A percentile compares a stretch with the other conserved stretches of the same genome.
Conservation (phyloP, 2,888 invertebrate genomes). For the Drosophila mulleri region DNA sequence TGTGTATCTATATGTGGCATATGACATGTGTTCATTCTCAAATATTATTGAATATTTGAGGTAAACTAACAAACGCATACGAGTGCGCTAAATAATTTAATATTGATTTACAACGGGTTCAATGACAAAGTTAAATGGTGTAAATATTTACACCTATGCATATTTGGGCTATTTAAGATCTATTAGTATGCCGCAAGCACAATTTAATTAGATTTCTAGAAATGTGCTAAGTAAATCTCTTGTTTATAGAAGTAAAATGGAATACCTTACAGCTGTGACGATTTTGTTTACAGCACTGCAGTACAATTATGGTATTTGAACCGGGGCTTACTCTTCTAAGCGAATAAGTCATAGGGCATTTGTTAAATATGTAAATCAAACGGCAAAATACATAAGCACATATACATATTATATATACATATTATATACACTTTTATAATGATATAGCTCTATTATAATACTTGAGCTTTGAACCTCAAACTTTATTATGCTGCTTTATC, state of each 20-base stretch:
- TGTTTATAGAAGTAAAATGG: neutral
- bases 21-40: conserved; percentile 50
- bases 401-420: neutral
- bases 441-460: neutral
- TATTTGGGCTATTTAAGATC: neutral
- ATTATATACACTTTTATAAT: neutral
- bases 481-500: neutral
- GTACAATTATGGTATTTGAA: neutral
- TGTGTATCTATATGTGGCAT: neutral
- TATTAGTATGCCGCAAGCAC: neutral
- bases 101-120: conserved; percentile 7
- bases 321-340: neutral
- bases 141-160: neutral
- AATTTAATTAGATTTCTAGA: conserved; percentile 3
- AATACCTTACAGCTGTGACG: neutral
- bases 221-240: neutral
- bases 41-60: conserved; percentile 32
- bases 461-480: conserved; percentile 1
- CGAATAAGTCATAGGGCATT: too few species aligned
- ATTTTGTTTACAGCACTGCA: neutral
- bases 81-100: conserved; percentile 16
- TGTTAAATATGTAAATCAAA: too few species aligned
- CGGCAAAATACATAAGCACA: neutral
- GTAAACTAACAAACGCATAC: conserved; percentile 38
- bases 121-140: conserved; percentile 4